Evolutionary conservation across 1,140 invertebrate genomes (phyloP), one percentile per base, ranked within the genome.

Genomic region (Pseudomyrmex dendroicus): DNA sequence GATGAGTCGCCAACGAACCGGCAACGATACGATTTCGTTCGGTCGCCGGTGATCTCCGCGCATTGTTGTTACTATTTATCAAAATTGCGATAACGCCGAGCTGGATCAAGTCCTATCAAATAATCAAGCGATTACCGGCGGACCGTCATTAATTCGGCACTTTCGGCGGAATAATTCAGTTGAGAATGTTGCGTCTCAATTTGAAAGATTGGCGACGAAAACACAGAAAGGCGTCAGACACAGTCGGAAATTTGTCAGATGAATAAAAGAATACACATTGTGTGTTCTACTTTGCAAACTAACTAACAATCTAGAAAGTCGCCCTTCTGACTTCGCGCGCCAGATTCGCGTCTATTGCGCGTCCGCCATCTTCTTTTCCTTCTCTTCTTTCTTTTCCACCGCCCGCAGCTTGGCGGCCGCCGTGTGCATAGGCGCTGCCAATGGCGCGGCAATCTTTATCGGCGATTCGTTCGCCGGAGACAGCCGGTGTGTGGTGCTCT

Each of bases 41-140:
- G 74, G 74, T 78, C 74, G 74, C 15, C 74, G 74, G 20, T 67
- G 74, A 78, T 78, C 35, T 35, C 35, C 74, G 74, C 63, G 20
- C 46, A 78, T 78, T 78, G 74, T 78, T 78, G 57, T 35, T 78
- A 78, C 52, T 78, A 68, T 78, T 78, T 78, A 78, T 78, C 74
- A 78, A 59, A 68, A 68, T 78, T 25, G 63, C 74, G 74, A 68
- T 78, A 78, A 78, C 13, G 52, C 61, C 52, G 54, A 7, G 25
- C 17, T 50, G 52, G 52, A 78, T 78, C 74, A 67, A 13, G 9
- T 56, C 74, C 54, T 35, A 52, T 25, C 54, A 78, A 68, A 78
- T 78, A 44, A 78, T 78, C 52, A 54, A 59, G 52, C 52, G 59
- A 78, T 78, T 78, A 78, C 57, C 63, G 2, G 10, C 63, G 20